Conservation (phyloP, 2,888 invertebrate species). For the Cotesia congregata region DNA sequence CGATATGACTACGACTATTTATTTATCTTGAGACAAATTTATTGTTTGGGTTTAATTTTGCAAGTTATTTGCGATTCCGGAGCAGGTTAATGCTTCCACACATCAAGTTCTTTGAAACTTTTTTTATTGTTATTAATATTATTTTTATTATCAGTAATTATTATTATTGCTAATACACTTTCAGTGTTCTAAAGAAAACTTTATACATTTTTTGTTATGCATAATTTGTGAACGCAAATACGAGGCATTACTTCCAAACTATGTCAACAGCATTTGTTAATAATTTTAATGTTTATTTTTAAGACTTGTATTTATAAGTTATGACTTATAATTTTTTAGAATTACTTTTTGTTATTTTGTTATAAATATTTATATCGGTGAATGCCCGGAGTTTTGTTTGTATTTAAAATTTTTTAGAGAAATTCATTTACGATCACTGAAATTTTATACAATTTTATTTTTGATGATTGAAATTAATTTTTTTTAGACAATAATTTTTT, state of each 20-base stretch:
- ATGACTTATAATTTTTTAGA: not conserved
- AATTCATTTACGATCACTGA: no score
- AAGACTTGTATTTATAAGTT: not conserved
- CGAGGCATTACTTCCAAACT: not conserved
- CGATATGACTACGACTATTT: slow-evolving; percentile 31
- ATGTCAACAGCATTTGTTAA: not conserved
- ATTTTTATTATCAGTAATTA: no score
- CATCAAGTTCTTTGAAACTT: not conserved
- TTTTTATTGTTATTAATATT: not conserved
- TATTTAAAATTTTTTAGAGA: no score
- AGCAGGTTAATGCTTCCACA: slow-evolving; percentile 1
- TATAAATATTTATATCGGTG: no score
- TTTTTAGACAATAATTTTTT: no score
- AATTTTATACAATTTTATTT: not conserved
- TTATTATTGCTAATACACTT: not conserved
- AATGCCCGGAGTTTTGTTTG: no score
- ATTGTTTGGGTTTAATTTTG: slow-evolving; percentile 41
- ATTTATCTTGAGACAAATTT: slow-evolving; percentile 41
- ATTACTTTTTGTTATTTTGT: no score
- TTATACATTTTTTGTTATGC: not conserved
- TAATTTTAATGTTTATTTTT: not conserved
- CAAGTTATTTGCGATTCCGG: not conserved
- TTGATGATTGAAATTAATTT: not conserved
- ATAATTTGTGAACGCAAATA: not conserved
- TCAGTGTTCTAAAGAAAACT: not conserved